Percentiles rank a stretch among this genome's conserved stretches.
Evolutionary conservation across 1,140 invertebrate species (phyloP).

Genomic region (Chelonus insularis): DNA sequence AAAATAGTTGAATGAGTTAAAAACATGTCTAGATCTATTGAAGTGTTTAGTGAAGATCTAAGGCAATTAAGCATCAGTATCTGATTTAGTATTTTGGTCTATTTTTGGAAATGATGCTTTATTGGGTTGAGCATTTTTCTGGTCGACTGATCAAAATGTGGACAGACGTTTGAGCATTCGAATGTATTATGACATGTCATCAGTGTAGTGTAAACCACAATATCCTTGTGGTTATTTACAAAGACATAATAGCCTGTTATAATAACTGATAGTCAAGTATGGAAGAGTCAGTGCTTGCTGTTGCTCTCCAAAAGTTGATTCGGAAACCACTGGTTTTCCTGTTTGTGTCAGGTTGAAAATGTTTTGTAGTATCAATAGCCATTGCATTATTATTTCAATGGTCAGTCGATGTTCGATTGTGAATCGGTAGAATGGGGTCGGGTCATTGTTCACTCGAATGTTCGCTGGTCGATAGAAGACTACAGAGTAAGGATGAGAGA

Average conservation of each 20-base stretch:
- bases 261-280: constrained; percentile 10
- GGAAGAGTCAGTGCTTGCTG: constrained; percentile 23
- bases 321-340: too few species aligned
- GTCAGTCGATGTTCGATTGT: constrained; percentile 18
- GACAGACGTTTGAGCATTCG: constrained; percentile 9
- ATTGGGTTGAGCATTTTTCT: constrained; percentile 30
- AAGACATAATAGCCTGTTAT: neutral
- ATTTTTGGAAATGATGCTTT: too few species aligned
- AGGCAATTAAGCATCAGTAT: too few species aligned
- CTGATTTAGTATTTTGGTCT: too few species aligned
- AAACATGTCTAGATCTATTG: too few species aligned
- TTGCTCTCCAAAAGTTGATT: neutral
- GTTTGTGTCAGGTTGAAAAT: too few species aligned
- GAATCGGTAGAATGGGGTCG: constrained; percentile 10
- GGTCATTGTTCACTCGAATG: constrained; percentile 24
- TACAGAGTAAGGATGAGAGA: neutral
- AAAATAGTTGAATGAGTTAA: too few species aligned
- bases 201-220: neutral
- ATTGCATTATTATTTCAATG: constrained; percentile 12
- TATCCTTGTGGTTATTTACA: constrained; percentile 18
- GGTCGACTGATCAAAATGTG: constrained; percentile 35
- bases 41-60: too few species aligned
- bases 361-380: neutral
- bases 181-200: constrained; percentile 4
- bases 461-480: constrained; percentile 4